Evolutionary conservation across 2,797 vertebrate species (phyloP).

Genomic region (Spinus olivaceus): DNA sequence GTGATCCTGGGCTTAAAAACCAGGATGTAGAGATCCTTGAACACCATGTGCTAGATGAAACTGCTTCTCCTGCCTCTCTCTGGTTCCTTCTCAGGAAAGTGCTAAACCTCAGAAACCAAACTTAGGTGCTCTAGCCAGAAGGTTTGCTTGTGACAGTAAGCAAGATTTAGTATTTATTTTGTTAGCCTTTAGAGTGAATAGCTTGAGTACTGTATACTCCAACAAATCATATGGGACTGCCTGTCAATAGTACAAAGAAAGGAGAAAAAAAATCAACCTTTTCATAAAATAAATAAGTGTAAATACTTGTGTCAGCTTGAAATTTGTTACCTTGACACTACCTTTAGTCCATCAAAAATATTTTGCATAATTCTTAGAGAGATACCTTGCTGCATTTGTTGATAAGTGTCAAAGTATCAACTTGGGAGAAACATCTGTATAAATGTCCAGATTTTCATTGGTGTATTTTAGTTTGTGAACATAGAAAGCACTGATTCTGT

Average conservation of each 20-base stretch:
- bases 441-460: not conserved
- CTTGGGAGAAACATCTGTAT: not conserved
- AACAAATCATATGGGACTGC: not conserved
- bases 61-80: not conserved
- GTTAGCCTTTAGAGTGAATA: not conserved
- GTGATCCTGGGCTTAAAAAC: not conserved
- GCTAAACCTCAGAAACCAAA: not conserved
- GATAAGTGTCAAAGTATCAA: not conserved
- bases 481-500: not conserved
- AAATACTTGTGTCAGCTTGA: not conserved
- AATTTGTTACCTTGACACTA: not conserved
- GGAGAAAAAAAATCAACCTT: not conserved
- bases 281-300: not conserved
- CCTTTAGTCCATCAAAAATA: not conserved
- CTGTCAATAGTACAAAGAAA: not conserved
- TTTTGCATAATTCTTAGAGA: not conserved
- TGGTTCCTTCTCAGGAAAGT: not conserved
- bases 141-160: not conserved
- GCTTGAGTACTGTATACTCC: not conserved
- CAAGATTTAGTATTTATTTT: not conserved
- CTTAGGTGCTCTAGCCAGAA: not conserved
- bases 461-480: not conserved
- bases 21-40: not conserved
- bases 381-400: not conserved
- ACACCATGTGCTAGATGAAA: not conserved